A percentile compares a stretch with the other conserved stretches of the same genome.
These are phyloP conservation scores for Monopis laevigella DNA, from an alignment of 2,888 invertebrate species.

Conservation along the genomic window DNA sequence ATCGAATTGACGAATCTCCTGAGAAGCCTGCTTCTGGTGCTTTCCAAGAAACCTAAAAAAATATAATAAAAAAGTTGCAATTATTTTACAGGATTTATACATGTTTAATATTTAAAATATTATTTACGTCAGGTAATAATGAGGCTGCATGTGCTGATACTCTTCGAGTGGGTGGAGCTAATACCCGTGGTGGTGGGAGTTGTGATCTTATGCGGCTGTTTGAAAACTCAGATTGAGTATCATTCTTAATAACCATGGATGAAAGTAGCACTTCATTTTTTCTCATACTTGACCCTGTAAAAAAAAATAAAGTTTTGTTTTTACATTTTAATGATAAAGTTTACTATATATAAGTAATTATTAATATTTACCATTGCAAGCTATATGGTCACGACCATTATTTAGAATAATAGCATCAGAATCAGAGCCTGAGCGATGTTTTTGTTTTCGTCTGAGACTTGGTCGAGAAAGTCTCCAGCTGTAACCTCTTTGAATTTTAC, in stretches of 20 bases:
- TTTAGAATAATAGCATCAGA: conserved; percentile 72
- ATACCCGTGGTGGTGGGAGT: conserved; percentile 39
- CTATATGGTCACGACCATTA: conserved; percentile 78
- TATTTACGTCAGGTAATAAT: conserved; percentile 47
- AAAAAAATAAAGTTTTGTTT: conserved; percentile 7
- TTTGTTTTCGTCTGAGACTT: conserved; percentile 74
- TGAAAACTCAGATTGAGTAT: conserved; percentile 77
- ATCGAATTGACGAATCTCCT: conserved; percentile 46
- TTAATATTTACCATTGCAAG: conserved; percentile 76
- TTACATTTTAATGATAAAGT: neutral
- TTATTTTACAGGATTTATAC: too few relatives aligned
- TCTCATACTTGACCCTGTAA: conserved; percentile 54
- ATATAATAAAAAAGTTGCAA: neutral
- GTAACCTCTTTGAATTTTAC: conserved; percentile 73
- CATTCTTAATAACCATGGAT: conserved; percentile 76
- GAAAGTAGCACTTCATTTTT: conserved; percentile 70
- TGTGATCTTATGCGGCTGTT: conserved; percentile 59
- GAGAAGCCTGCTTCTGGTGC: conserved; percentile 54
- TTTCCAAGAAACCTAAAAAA: conserved; percentile 54
- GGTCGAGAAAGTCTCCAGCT: conserved; percentile 81
- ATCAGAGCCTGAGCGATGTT: conserved; percentile 64
- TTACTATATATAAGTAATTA: neutral
- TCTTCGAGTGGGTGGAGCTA: conserved; percentile 39
- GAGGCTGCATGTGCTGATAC: conserved; percentile 54
- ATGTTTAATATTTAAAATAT: neutral